Percentiles rank a stretch among this genome's conserved stretches.
Evolutionary conservation across 1,140 invertebrate species (phyloP).

Genomic region (Atta texana): DNA sequence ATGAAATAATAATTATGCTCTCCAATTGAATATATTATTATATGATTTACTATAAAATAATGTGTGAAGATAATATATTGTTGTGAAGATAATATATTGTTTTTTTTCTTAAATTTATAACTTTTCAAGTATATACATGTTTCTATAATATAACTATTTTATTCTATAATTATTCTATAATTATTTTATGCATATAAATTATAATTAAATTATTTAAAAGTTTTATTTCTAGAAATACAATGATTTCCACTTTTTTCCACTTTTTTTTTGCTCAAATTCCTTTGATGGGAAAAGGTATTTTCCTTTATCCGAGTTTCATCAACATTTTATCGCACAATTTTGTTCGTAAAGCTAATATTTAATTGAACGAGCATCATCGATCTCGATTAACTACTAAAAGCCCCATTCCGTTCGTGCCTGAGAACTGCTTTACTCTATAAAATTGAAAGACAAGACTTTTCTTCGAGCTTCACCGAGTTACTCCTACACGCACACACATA

Average conservation of each 20-base stretch:
- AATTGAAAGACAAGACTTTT: conserved; percentile 45
- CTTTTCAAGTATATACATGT: background rate
- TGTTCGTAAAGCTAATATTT: conserved; percentile 24
- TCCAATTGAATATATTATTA: background rate
- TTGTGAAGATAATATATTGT: background rate
- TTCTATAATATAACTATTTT: background rate
- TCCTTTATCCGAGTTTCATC: background rate
- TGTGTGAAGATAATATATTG: background rate
- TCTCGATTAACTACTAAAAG: conserved; percentile 27
- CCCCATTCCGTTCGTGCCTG: background rate
- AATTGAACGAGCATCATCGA: conserved; percentile 30
- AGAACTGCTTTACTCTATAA: background rate
- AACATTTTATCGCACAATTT: background rate
- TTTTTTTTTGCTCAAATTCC: background rate
- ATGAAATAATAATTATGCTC: conserved; percentile 6
- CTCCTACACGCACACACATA: conserved; percentile 28
- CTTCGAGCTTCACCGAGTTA: conserved; percentile 3
- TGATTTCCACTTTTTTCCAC: background rate
- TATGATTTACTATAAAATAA: background rate
- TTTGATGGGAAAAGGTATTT: background rate
- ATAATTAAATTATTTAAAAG: background rate
- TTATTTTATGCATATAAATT: background rate
- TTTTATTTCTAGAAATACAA: background rate
- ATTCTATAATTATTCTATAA: background rate
- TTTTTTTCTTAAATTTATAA: background rate